Base-by-base conservation (phyloP, 1,140 invertebrate genomes). In the Alviniconcha marisindica region DNA sequence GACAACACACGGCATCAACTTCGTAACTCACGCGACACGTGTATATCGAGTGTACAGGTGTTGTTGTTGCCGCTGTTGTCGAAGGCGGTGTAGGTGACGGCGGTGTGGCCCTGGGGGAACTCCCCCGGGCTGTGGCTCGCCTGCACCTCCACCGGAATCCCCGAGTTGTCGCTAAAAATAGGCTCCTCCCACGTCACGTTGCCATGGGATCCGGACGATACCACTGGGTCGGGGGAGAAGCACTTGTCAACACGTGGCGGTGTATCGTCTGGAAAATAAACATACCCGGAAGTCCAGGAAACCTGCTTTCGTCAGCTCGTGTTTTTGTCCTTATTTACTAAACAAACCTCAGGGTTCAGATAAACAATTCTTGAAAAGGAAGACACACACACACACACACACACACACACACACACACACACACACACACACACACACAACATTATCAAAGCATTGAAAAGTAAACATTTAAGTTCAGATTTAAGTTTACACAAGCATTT, bases 101-200 rank as follows among this genome's bases (percentile, higher is more conserved):
- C 83, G 0, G 95, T 96, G n/a, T 90, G 93, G 0, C 95, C 95
- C 18, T 94, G 87, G 2, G 93, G 92, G 90, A 96, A 96, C 7
- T 93, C 92, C 12, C 94, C 94, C 48, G 94, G 94, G 36, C 93
- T 91, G 82, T 94, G 93, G 5, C 94, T 93, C 78, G 92, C 87
- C 24, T 89, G 90, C 0, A 95, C 89, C 74, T 84, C 90, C 0
- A 95, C 87, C 0, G 90, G 87, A 51, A 91, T 84, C 63, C 94
- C 94, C 0, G 96, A 96, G 91, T 96, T 96, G 87, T 96, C 96
- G 84, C 94, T 95, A 90, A 96, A 95, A 12, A 94, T 89, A 28
- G 96, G 96, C 85, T 96, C 95, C 76, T 95, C 95, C 95, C 95
- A 96, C 7, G 90, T 90, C 0, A 94, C 91, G 44, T 93, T 93